Evolutionary conservation across 64 coral and sea anemone genomes (phyloP).

Genomic region (Dendrophyllia cribrosa): DNA sequence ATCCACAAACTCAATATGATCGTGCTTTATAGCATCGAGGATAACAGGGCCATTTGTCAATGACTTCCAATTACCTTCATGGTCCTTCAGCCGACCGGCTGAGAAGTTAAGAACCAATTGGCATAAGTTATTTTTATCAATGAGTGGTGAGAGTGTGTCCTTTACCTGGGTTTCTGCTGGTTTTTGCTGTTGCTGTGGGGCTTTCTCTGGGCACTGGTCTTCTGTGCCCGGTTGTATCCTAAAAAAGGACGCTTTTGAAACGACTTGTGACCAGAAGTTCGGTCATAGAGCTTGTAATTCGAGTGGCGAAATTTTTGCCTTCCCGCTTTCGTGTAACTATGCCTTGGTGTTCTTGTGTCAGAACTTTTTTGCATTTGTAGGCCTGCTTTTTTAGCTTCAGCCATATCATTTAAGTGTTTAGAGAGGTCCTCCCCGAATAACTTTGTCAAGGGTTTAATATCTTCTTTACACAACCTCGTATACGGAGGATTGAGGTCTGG

Average conservation of each 20-base stretch:
- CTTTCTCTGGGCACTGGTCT: neutral
- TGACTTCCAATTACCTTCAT: slow-evolving; percentile 28
- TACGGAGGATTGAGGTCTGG: too few relatives aligned
- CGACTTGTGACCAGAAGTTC: slow-evolving; percentile 4
- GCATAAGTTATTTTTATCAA: neutral
- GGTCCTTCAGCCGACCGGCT: too few relatives aligned
- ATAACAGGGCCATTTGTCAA: slow-evolving; percentile 42
- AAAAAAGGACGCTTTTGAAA: slow-evolving; percentile 11
- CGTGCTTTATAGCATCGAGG: slow-evolving; percentile 46
- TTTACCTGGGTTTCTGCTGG: neutral
- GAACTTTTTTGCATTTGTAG: slow-evolving; percentile 47
- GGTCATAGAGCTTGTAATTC: slow-evolving; percentile 14
- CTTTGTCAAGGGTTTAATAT: slow-evolving; percentile 52
- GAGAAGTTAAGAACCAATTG: neutral
- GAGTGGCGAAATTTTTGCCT: slow-evolving; percentile 8
- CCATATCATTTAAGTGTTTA: slow-evolving; percentile 48
- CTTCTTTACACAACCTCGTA: slow-evolving; percentile 32
- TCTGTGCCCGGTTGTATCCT: slow-evolving; percentile 19
- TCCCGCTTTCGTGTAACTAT: neutral
- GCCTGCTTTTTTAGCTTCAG: slow-evolving; percentile 7
- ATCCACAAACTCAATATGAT: slow-evolving; percentile 48
- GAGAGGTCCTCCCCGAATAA: too few relatives aligned
- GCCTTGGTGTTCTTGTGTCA: neutral
- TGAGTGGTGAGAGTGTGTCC: neutral
- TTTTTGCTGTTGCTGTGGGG: neutral